Evolutionary conservation across 2,888 invertebrate species (phyloP).

Genomic region (Abrostola triplasia): DNA sequence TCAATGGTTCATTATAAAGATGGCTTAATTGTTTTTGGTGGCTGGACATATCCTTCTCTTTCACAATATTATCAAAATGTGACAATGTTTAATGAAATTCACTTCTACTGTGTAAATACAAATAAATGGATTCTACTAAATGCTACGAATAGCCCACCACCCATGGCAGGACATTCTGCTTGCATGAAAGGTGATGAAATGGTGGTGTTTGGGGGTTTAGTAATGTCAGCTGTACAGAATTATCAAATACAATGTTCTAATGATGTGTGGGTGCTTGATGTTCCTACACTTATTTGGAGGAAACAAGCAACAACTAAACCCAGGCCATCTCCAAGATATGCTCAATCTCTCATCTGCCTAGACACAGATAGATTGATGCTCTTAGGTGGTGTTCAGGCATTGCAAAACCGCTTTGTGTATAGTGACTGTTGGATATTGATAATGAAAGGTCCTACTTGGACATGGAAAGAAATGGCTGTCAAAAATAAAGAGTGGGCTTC

Average conservation of each 20-base stretch:
- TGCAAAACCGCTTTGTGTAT: constrained; percentile 92
- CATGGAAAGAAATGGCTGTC: constrained; percentile 92
- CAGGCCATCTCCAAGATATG: constrained; percentile 95
- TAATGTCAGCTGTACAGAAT: constrained; percentile 85
- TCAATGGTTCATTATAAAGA: constrained; percentile 96
- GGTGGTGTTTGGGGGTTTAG: constrained; percentile 94
- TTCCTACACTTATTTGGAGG: constrained; percentile 93
- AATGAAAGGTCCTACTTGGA: constrained; percentile 92
- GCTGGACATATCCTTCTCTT: constrained; percentile 97
- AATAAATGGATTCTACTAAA: constrained; percentile 94
- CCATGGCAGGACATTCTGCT: constrained; percentile 97
- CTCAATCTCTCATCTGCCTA: constrained; percentile 96
- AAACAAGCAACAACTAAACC: constrained; percentile 91
- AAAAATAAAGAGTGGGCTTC: constrained; percentile 94
- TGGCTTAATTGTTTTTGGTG: constrained; percentile 96
- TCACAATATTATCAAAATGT: constrained; percentile 95
- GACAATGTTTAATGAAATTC: constrained; percentile 97
- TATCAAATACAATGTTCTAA: constrained; percentile 90
- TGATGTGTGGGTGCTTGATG: constrained; percentile 96
- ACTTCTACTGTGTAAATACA: constrained; percentile 93
- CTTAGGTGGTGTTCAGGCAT: constrained; percentile 96
- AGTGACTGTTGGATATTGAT: constrained; percentile 97
- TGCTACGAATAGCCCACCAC: constrained; percentile 92
- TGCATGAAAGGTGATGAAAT: constrained; percentile 94
- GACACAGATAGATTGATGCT: constrained; percentile 94